Evolutionary conservation across 2,797 vertebrate species (phyloP).

Genomic region (Xiphophorus birchmanni): DNA sequence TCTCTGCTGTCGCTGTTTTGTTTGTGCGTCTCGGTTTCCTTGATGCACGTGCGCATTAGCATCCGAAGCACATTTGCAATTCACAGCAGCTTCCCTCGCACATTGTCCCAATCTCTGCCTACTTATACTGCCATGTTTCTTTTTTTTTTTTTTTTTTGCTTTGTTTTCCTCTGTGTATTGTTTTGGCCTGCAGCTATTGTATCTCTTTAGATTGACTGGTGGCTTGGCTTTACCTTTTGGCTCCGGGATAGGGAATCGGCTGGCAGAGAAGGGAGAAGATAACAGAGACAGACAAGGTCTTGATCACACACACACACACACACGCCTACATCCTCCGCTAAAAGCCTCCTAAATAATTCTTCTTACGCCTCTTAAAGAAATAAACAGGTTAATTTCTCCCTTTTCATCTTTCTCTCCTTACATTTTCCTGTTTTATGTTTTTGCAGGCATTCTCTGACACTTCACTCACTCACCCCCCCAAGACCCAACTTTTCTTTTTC

Average conservation of each 20-base stretch:
- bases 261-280: constrained; percentile 54
- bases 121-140: constrained; percentile 50
- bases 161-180: constrained; percentile 71
- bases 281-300: constrained; percentile 67
- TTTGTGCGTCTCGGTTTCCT: constrained; percentile 18
- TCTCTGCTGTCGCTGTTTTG: constrained; percentile 10
- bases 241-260: constrained; percentile 54
- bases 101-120: constrained; percentile 71
- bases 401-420: constrained; percentile 35
- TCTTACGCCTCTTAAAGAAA: constrained; percentile 35
- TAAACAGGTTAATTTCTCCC: constrained; percentile 53
- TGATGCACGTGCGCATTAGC: constrained; percentile 55
- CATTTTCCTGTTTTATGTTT: constrained; percentile 25
- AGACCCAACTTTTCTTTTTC: constrained; percentile 19
- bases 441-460: constrained; percentile 46
- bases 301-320: constrained; percentile 44
- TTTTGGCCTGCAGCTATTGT: constrained; percentile 80
- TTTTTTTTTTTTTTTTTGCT: constrained; percentile 6
- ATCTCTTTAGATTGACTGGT: constrained; percentile 78
- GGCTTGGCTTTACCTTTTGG: constrained; percentile 75
- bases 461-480: not conserved
- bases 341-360: constrained; percentile 44
- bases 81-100: constrained; percentile 66
- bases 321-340: not conserved
- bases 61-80: constrained; percentile 66